phyloP scores from a whole-genome alignment of 2,888 invertebrate species.

The Lordiphosa fenestrarum region DNA sequence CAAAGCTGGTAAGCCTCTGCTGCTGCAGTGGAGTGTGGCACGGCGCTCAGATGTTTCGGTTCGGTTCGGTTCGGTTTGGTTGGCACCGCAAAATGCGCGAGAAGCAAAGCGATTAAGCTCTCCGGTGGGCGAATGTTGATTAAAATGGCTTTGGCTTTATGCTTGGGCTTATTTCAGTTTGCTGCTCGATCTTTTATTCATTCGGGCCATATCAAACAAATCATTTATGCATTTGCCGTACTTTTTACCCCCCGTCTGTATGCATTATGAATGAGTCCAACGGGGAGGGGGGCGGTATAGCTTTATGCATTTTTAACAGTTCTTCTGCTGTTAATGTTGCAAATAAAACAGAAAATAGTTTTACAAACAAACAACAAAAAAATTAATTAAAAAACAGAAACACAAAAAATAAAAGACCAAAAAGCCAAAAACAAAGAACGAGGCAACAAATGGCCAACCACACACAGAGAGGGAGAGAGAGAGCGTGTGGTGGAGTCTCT shows the following conservation, averaged over 20 bases:
- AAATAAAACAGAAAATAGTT: conserved; percentile 21
- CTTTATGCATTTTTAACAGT: conserved; percentile 62
- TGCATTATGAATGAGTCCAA: conserved; percentile 44
- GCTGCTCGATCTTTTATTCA: neutral
- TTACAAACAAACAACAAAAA: conserved; percentile 18
- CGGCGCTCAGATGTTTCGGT: conserved; percentile 3
- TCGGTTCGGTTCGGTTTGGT: conserved; percentile 39
- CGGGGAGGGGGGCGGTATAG: too few species aligned
- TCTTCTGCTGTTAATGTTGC: conserved; percentile 14
- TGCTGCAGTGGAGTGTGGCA: too few species aligned
- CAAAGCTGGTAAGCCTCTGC: conserved; percentile 33
- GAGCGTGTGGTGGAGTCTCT: neutral
- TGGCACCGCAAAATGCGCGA: conserved; percentile 61
- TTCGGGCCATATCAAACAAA: neutral
- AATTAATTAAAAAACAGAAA: neutral
- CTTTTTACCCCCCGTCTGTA: conserved; percentile 21
- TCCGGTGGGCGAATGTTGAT: conserved; percentile 47
- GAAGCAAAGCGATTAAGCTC: conserved; percentile 50
- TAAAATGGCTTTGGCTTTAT: conserved; percentile 57
- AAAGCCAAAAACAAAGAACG: conserved; percentile 28
- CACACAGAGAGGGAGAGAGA: neutral
- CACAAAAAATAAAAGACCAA: conserved; percentile 1
- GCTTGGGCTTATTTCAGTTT: conserved; percentile 20
- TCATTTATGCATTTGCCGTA: conserved; percentile 8
- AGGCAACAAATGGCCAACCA: conserved; percentile 33